Percentiles rank a stretch among this genome's conserved stretches.
phyloP scores from a whole-genome alignment of 2,888 invertebrate species.

The Drosophila anceps region DNA sequence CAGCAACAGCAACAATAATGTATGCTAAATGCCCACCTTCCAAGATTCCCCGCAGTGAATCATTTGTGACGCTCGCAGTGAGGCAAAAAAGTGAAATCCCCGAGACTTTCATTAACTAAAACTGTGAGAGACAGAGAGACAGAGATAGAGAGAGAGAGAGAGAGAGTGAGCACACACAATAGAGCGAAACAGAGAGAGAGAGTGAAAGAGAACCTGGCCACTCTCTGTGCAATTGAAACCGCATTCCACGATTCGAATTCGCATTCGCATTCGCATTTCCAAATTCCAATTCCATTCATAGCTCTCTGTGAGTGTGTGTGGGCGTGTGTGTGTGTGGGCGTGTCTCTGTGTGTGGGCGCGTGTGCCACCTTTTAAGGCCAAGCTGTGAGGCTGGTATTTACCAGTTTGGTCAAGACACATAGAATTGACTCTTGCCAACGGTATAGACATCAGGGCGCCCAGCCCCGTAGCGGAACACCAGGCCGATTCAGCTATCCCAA shows the following conservation, averaged over 20 bases:
- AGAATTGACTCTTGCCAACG: slow-evolving; percentile 1
- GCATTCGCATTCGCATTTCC: slow-evolving; percentile 30
- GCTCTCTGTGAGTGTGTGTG: slow-evolving; percentile 10
- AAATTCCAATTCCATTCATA: slow-evolving; percentile 57
- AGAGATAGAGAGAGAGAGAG: neutral
- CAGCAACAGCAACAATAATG: neutral
- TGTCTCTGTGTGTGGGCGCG: slow-evolving; percentile 27
- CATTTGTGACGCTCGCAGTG: slow-evolving; percentile 21
- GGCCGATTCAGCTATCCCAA: neutral
- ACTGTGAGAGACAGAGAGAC: neutral
- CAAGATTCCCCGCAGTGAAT: slow-evolving; percentile 52
- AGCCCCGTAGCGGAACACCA: slow-evolving; percentile 3
- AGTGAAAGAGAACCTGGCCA: neutral
- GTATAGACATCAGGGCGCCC: slow-evolving; percentile 62
- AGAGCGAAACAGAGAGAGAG: neutral
- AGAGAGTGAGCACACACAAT: too few species aligned
- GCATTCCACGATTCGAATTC: slow-evolving; percentile 36
- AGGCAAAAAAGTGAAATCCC: slow-evolving; percentile 45
- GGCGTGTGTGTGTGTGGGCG: slow-evolving; percentile 8
- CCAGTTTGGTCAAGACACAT: slow-evolving; percentile 1
- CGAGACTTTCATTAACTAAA: slow-evolving; percentile 56
- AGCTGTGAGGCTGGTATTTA: slow-evolving; percentile 14
- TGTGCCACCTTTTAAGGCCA: slow-evolving; percentile 46
- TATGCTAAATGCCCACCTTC: slow-evolving; percentile 24
- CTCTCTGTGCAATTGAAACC: neutral